Evolutionary conservation across 2,888 invertebrate species (phyloP), one percentile per base, ranked within the genome.

Genomic region (Gymnoscelis rufifasciata): DNA sequence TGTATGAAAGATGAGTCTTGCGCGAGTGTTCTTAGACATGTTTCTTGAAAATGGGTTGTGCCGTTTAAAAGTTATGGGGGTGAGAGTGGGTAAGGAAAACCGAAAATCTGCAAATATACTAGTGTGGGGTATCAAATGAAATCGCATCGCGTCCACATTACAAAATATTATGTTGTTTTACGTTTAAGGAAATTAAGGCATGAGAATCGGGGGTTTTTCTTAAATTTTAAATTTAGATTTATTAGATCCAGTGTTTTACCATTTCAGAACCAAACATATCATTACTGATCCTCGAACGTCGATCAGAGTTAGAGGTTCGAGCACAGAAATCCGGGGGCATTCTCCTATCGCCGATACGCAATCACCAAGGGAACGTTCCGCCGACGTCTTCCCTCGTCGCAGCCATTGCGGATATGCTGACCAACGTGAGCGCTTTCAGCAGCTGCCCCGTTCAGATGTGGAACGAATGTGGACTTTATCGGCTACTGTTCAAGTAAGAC

Each of bases 261-360:
- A 45, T 66, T 75, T 60, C 55, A 88, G 87, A 83, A 46, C 75
- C 79, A 7, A 87, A 87, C 51, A 66, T 87, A 30, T 78, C 86
- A 0, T 19, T 80, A 19, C 71, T 76, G 1, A 33, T 84, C 11
- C 59, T 87, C 28, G 87, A 88, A 49, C 77, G 81, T 15, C 69
- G 74, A 3, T 62, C 73, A 0, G 82, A 83, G 47, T 48, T 83
- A 11, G 86, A 87, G 56, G 87, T 88, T 7, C 79, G 81, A 12
- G 74, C 80, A 2, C 71, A 74, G 47, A 88, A 87, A 54, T 60
- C 68, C 39, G 71, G 62, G 1, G 78, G 74, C 5, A 62, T 80
- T 6, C 62, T 47, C 2, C 52, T 84, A 26, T 66, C 71, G 1
- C 75, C 78, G 1, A 53, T 53, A 2, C 28, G 35, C 0, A 11